Evolutionary conservation across 1,140 invertebrate genomes (phyloP), one percentile per base, ranked within the genome.

Genomic region (Sycophaga agraensis): DNA sequence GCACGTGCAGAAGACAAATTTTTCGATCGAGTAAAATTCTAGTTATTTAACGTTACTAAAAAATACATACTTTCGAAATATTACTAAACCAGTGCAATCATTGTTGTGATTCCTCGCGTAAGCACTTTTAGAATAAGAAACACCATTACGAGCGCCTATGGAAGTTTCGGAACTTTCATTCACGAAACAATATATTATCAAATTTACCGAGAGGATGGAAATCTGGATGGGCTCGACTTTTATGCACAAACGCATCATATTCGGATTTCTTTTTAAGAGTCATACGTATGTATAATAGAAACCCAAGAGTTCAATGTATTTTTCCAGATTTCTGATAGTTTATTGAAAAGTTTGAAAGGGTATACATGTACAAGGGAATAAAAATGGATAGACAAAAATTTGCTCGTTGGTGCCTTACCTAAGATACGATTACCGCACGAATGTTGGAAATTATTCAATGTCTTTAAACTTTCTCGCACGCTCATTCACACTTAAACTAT

Each of bases 281-380:
- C 39, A 54, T 56, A 64, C 61, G 57, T 37, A 49, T 56, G 39
- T 55, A 66, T 68, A 74, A 66, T 67, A 69, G 68, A 75, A 73
- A 74, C 64, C 69, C 73, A 73, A 69, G 58, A 74, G 68, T 71
- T 74, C 57, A 71, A 66, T 72, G 68, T 72, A n/a, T 63, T 57
- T 63, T 69, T 73, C 68, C 66, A 75, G 69, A 75, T 72, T 72
- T 74, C 69, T 71, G 68, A 77, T 73, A 63, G 71, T 74, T 77
- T 75, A 75, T 75, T 75, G 73, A 64, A 65, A 68, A 68, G 66
- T 66, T 69, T 73, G 68, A 58, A 68, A 74, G 64, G 70, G 67
- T 75, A 62, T 74, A 76, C 73, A 77, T 75, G 53, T 76, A 76
- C 72, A 76, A 70, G 72, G 68, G 69, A 69, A 67, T 63, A 73